Evolutionary conservation across 2,113 vertebrate genomes (phyloP).

Genomic region (Gavialis gangeticus): DNA sequence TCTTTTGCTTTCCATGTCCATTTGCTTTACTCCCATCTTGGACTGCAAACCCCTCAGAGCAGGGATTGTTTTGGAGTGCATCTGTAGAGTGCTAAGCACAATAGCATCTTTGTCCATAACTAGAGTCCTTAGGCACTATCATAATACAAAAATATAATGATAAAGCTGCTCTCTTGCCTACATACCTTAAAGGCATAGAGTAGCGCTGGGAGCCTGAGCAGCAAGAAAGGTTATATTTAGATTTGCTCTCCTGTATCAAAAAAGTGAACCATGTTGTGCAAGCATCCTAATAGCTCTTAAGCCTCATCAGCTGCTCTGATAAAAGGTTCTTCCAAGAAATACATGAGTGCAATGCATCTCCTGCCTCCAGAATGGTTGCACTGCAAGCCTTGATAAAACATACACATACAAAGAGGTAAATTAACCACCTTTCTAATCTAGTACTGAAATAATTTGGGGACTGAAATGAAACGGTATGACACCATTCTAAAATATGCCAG

Average conservation of each 20-base stretch:
- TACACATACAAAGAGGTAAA: constrained; percentile 24
- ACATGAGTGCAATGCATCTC: not conserved
- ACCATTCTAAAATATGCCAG: not conserved
- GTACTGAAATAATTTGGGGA: constrained; percentile 27
- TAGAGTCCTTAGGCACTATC: not conserved
- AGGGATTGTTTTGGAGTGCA: not conserved
- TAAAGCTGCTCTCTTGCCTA: not conserved
- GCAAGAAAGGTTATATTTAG: not conserved
- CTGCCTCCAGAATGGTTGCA: not conserved
- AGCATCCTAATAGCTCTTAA: not conserved
- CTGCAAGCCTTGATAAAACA: constrained; percentile 31
- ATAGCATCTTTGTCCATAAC: not conserved
- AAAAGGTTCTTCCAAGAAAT: not conserved
- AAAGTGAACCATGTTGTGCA: not conserved
- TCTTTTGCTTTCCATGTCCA: not conserved
- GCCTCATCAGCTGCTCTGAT: not conserved
- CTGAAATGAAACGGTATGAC: constrained; percentile 30
- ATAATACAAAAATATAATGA: not conserved
- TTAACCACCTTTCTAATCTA: constrained; percentile 39
- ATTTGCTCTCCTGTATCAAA: not conserved
- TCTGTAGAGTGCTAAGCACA: not conserved
- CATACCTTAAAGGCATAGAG: not conserved
- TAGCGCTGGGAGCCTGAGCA: not conserved
- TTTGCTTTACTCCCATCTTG: not conserved
- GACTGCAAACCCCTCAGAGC: not conserved